phyloP scores from a whole-genome alignment of 2,113 vertebrate genomes.

The Ranitomeya imitator region DNA sequence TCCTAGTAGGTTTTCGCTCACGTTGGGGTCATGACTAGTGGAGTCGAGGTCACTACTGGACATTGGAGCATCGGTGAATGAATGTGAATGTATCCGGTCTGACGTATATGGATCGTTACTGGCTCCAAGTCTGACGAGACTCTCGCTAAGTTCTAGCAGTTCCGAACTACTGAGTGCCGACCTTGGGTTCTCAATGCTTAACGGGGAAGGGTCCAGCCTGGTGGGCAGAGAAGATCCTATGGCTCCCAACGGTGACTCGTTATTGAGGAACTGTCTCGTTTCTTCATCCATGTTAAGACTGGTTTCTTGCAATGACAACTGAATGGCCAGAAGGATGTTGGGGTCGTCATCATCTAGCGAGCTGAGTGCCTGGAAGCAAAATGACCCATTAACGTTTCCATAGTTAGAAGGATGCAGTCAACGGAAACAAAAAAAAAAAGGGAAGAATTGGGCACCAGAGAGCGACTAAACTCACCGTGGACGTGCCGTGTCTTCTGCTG shows the following conservation, averaged over 20 bases:
- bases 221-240: constrained; percentile 94
- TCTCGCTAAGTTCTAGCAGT: constrained; percentile 89
- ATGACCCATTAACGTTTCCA: background rate
- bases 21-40: constrained; percentile 73
- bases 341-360: constrained; percentile 97
- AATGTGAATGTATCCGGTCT: constrained; percentile 72
- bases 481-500: constrained; percentile 79
- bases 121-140: constrained; percentile 81
- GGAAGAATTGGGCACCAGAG: background rate
- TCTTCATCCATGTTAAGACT: constrained; percentile 78
- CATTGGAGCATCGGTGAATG: constrained; percentile 73
- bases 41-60: constrained; percentile 77
- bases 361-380: constrained; percentile 80
- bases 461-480: constrained; percentile 82
- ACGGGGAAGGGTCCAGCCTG: constrained; percentile 80
- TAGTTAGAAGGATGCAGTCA: background rate
- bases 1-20: constrained; percentile 90
- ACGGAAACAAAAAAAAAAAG: background rate
- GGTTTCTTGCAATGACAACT: constrained; percentile 95
- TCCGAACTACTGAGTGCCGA: constrained; percentile 91
- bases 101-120: constrained; percentile 78
- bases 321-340: constrained; percentile 95
- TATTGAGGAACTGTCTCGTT: constrained; percentile 79
- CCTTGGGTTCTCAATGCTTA: constrained; percentile 78
- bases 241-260: constrained; percentile 87